phyloP scores from a whole-genome alignment of 2,888 invertebrate species.

The Oxyteleia sp. region DNA sequence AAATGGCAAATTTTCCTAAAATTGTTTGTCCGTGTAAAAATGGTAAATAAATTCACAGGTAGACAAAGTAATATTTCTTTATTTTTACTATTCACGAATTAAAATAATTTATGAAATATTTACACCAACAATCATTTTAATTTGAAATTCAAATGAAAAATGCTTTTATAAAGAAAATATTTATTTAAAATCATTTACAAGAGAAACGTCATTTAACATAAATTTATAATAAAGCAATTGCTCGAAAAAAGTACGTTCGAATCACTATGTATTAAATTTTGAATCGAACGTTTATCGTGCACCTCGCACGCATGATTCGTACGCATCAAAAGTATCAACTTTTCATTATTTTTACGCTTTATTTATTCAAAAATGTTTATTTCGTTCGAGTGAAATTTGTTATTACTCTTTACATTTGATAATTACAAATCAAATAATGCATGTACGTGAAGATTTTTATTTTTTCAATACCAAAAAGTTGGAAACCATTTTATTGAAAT shows the following conservation, averaged over 20 bases:
- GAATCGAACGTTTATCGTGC: not conserved
- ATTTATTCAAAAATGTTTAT: constrained; percentile 24
- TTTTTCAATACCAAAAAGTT: constrained; percentile 24
- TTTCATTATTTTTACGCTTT: constrained; percentile 19
- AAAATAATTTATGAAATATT: no score
- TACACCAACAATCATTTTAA: no score
- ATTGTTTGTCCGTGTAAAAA: no score
- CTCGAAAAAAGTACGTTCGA: not conserved
- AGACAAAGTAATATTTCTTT: no score
- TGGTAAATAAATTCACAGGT: no score
- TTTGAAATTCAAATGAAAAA: no score
- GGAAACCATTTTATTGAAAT: constrained; percentile 44
- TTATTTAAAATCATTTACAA: no score
- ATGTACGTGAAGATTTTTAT: constrained; percentile 22
- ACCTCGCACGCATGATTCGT: not conserved
- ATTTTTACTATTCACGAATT: no score
- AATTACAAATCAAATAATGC: constrained; percentile 49
- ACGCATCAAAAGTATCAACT: not conserved
- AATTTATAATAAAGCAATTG: not conserved
- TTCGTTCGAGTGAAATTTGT: constrained; percentile 13
- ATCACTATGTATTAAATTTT: constrained; percentile 16
- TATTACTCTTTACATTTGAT: constrained; percentile 29
- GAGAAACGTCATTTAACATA: not conserved
- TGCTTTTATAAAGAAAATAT: no score
- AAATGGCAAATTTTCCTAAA: no score